These are phyloP conservation scores for Peromyscus melanophrys DNA, from an alignment of 2,797 vertebrate species.

Conservation along the genomic window DNA sequence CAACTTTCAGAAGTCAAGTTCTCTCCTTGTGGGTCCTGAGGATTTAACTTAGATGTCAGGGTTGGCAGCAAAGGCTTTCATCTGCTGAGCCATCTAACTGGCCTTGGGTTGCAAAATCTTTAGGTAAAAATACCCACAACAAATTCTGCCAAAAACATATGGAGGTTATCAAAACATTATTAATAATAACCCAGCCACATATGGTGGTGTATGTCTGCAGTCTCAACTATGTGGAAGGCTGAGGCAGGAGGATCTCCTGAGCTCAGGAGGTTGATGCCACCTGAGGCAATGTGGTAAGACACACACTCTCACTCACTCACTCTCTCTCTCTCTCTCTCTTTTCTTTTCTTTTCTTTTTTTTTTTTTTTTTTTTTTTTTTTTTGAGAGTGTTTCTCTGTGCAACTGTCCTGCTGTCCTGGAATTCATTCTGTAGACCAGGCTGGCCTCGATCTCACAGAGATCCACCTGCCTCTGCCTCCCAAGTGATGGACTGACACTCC, in stretches of 20 bases:
- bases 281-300: neutral
- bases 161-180: constrained; percentile 41
- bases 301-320: neutral
- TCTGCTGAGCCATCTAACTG: neutral
- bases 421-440: neutral
- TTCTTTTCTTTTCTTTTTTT: neutral
- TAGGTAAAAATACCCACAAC: constrained; percentile 46
- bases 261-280: neutral
- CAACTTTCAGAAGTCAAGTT: neutral
- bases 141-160: constrained; percentile 50
- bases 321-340: too few relatives aligned
- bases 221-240: neutral
- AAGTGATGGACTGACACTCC: neutral
- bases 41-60: neutral
- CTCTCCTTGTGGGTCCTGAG: neutral
- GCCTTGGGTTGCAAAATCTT: constrained; percentile 6
- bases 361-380: neutral
- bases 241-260: neutral
- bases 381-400: neutral
- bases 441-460: neutral
- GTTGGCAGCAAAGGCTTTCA: neutral
- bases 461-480: neutral
- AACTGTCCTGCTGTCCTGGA: neutral
- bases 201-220: neutral
- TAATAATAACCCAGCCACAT: neutral